Evolutionary conservation across 2,888 invertebrate species (phyloP).

Genomic region (Oxyscelio sp.): DNA sequence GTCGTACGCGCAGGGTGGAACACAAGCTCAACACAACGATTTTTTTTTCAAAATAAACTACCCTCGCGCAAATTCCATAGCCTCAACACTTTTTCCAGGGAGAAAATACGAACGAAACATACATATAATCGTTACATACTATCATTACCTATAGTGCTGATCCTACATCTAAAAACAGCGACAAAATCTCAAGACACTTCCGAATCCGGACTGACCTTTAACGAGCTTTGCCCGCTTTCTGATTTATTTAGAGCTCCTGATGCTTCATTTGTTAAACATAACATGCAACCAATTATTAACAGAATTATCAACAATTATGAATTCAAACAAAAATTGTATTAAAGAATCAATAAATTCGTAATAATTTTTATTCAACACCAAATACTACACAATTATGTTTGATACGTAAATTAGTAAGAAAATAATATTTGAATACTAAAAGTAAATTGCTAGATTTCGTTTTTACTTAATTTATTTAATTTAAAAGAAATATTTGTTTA

Average conservation of each 20-base stretch:
- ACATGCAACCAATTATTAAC: slow-evolving; percentile 13
- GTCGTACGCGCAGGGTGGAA: no score
- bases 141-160: slow-evolving; percentile 86
- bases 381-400: no score
- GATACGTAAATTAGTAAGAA: no score
- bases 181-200: slow-evolving; percentile 88
- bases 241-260: slow-evolving; percentile 67
- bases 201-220: slow-evolving; percentile 72
- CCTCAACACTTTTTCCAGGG: slow-evolving; percentile 88
- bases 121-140: slow-evolving; percentile 87
- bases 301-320: slow-evolving; percentile 21
- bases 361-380: no score
- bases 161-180: slow-evolving; percentile 86
- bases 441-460: no score
- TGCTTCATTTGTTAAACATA: slow-evolving; percentile 46
- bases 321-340: no score
- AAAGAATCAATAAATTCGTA: no score
- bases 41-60: slow-evolving; percentile 68
- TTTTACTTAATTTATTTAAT: no score
- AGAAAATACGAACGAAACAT: slow-evolving; percentile 88
- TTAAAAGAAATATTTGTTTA: no score
- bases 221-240: slow-evolving; percentile 57
- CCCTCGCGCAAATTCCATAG: slow-evolving; percentile 84
- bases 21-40: slow-evolving; percentile 49
- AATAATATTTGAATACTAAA: no score